A percentile compares a stretch with the other conserved stretches of the same genome.
Evolutionary conservation across 2,888 invertebrate species (phyloP).

Genomic region (Melanchra persicariae): DNA sequence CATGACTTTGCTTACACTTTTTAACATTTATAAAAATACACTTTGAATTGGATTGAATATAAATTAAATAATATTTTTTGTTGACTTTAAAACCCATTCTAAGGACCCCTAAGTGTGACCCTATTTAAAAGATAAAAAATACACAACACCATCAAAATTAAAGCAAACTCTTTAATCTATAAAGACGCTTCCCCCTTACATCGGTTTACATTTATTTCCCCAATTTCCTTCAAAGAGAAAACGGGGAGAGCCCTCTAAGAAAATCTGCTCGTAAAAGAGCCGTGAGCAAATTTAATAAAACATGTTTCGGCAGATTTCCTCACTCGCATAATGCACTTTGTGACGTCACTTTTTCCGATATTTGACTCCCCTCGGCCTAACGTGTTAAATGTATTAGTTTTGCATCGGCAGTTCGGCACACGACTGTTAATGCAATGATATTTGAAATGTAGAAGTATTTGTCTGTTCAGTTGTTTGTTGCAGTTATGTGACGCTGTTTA

Average conservation of each 20-base stretch:
- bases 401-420: slow-evolving; percentile 74
- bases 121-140: background rate
- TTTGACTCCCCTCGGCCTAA: slow-evolving; percentile 63
- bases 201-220: slow-evolving; percentile 57
- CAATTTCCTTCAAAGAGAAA: slow-evolving; percentile 62
- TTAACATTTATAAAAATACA: no score
- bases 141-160: slow-evolving; percentile 24
- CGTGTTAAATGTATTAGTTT: slow-evolving; percentile 82
- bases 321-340: slow-evolving; percentile 66
- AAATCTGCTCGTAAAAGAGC: slow-evolving; percentile 55
- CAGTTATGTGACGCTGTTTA: background rate
- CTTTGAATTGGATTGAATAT: no score
- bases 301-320: slow-evolving; percentile 68
- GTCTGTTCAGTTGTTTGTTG: background rate
- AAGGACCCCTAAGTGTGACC: rapidly evolving
- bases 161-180: slow-evolving; percentile 40
- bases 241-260: slow-evolving; percentile 53
- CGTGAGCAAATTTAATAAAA: slow-evolving; percentile 68
- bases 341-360: slow-evolving; percentile 63
- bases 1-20: no score
- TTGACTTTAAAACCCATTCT: no score
- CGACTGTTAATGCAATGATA: slow-evolving; percentile 60
- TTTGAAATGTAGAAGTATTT: background rate
- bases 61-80: no score
- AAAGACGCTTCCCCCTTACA: slow-evolving; percentile 39